phyloP scores from a whole-genome alignment of 2,888 invertebrate genomes.

The Anorthoa munda region DNA sequence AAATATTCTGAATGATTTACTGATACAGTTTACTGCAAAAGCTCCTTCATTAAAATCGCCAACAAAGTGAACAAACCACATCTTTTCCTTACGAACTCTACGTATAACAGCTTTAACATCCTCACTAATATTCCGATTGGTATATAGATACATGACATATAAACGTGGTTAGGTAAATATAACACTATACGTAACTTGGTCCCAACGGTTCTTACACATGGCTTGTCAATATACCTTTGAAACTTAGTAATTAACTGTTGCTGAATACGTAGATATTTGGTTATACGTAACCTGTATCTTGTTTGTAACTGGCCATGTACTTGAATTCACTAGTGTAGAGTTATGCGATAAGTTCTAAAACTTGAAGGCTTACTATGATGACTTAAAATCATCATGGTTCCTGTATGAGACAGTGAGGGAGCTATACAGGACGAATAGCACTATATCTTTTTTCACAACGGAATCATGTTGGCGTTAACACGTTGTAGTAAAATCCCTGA shows the following conservation, averaged over 20 bases:
- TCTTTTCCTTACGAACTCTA: background rate
- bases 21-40: too few relatives aligned
- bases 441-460: too few relatives aligned
- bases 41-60: too few relatives aligned
- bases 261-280: conserved; percentile 4
- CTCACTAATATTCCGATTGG: background rate
- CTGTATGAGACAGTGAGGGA: too few relatives aligned
- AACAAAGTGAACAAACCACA: background rate
- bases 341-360: background rate
- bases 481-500: too few relatives aligned
- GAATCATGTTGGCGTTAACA: too few relatives aligned
- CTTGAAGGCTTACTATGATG: too few relatives aligned
- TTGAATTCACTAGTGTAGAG: background rate
- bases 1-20: too few relatives aligned
- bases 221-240: conserved; percentile 51
- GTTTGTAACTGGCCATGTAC: background rate
- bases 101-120: conserved; percentile 5
- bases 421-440: too few relatives aligned
- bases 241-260: conserved; percentile 54
- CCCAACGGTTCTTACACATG: conserved; percentile 35
- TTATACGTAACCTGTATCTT: background rate
- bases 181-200: conserved; percentile 21
- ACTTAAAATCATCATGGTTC: too few relatives aligned
- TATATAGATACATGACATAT: background rate
- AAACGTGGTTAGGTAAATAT: background rate